Base-by-base conservation (phyloP, 2,797 vertebrate species). In the Diglossa cyanea region DNA sequence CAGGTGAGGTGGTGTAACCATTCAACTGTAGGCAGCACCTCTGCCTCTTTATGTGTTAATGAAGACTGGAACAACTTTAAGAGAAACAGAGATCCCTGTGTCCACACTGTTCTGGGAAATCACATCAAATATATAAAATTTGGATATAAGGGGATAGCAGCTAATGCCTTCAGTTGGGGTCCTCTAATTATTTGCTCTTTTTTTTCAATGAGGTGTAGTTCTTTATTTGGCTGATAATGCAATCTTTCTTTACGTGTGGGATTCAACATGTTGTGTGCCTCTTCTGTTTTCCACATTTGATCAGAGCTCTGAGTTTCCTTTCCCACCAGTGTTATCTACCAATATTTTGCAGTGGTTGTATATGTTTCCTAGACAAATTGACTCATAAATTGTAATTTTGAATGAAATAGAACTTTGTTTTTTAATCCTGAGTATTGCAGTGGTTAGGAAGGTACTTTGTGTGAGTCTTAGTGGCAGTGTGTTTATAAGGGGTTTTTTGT, bases 401-500 rank as follows among this genome's bases (percentile, higher is more conserved):
- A 81, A 62, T 57, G 5, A 48, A 78, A 68, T 61, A 74, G 63
- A 66, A 77, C 25, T 62, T 86, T 51, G 45, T 2, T 86, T 95
- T 88, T 91, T n/a, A 94, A 62, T 88, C 40, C 71, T 65, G 80
- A 94, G 13, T 65, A 60, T 67, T 65, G 7, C 54, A 86, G 23
- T 37, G 21, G 16, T 89, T 48, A 67, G 39, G 24, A 81, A 86
- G n/a, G 45, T 79, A 45, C 39, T 85, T 54, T 63, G 9, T 4
- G 0, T 78, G 54, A 82, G n/a, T 48, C 54, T 70, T 60, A 26
- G 31, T 78, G 44, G 14, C 42, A 76, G 17, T 28, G 26, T 62
- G 23, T 0, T 0, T 31, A 5, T n/a, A 26, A 76, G 75, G 10
- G 19, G 0, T 0, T 13, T 6, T 30, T 55, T 65, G 24, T 26